Base-by-base conservation (phyloP, 2,113 vertebrate species). In the Chelonoidis abingdonii region DNA sequence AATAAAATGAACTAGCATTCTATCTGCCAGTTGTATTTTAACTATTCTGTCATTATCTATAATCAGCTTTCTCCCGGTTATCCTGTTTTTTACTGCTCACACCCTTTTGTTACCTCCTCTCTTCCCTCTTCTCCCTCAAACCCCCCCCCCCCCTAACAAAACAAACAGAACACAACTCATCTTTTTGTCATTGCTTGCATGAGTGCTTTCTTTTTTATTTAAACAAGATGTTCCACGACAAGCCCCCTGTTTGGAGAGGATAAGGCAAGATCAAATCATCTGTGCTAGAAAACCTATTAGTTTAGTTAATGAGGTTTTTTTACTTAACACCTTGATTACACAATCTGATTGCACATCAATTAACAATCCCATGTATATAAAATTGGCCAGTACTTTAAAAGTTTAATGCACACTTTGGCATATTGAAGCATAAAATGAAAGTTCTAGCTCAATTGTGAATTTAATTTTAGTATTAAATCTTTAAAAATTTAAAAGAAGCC, bases 311-410 rank as follows among this genome's bases (percentile, higher is more conserved):
- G 57, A 3, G 0, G 9, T 57, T 76, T 54, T 88, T 86, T 86
- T 89, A 76, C 7, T 69, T 89, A 41, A 0, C 25, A 38, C 53
- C 44, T 88, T 59, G 44, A 83, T 86, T 85, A 41, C n/a, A 35
- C 4, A 5, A 87, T 84, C 19, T 82, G 9, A 59, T 85, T 83
- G 72, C 83, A 44, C 31, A 11, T 86, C 65, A 62, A 2, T n/a
- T 92, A 84, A 88, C 14, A 89, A 24, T 22, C 84, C 3, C 54
- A n/a, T 25, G 6, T 92, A 82, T 87, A 79, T 65, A 93, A 90
- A 90, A 80, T n/a, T 12, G 9, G 29, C 24, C 31, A 12, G 2
- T 0, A 0, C 47, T 93, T 89, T 81, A 83, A 79, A 95, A 86
- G 47, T 17, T 83, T 31, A 69, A 81, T 57, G 80, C 1, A 0